Conservation (phyloP, 2,797 vertebrate species). For the Crocodylus rhombifer region DNA sequence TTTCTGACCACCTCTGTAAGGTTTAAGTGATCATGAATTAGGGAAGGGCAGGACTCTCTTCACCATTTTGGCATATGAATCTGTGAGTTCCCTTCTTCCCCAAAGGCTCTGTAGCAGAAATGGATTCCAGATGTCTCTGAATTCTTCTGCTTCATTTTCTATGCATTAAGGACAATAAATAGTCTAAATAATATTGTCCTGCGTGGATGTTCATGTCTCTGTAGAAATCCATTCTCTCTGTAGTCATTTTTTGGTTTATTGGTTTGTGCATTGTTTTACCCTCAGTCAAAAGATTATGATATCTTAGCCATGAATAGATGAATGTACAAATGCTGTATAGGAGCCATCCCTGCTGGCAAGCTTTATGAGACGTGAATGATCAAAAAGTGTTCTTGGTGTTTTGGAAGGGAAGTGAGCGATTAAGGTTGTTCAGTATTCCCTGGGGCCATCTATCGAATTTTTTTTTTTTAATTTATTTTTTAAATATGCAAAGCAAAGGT, state of each 20-base stretch:
- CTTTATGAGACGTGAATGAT: background rate
- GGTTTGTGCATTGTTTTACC: background rate
- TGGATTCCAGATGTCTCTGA: background rate
- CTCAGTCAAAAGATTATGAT: background rate
- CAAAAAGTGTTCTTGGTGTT: background rate
- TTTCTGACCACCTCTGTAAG: rapidly evolving
- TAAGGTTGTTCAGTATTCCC: background rate
- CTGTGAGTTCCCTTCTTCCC: background rate
- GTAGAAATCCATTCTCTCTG: background rate
- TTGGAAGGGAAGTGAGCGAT: background rate
- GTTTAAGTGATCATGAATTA: background rate
- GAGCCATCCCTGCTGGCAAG: background rate
- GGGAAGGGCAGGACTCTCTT: background rate
- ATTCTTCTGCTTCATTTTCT: background rate
- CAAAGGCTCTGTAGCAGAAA: background rate
- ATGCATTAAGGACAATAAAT: background rate
- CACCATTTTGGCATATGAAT: background rate
- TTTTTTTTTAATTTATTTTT: background rate
- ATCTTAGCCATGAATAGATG: background rate
- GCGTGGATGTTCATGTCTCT: background rate
- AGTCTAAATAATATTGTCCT: background rate
- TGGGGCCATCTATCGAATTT: background rate
- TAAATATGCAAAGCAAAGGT: background rate
- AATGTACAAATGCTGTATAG: background rate
- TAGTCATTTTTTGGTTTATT: background rate